Base-by-base conservation (phyloP, 2,113 vertebrate species). In the Tautogolabrus adspersus region DNA sequence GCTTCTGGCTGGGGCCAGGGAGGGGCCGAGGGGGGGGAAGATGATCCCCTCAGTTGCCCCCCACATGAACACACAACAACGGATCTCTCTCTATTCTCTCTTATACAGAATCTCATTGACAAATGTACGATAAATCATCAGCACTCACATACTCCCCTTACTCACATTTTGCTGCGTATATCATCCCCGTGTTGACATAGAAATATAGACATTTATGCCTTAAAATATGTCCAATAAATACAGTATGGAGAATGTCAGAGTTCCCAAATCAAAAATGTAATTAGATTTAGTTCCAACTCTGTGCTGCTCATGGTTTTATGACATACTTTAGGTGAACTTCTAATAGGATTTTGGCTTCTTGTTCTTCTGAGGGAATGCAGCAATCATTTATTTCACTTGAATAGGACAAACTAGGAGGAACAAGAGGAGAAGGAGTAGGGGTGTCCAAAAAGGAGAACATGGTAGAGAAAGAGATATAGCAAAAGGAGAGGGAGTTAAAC, bases 131-230 rank as follows among this genome's bases (percentile, higher is more conserved):
- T 66, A 57, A 76, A 75, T 85, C 72, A 77, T 66, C 62, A 79
- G 46, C 15, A 21, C 75, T 49, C 46, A 42, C 62, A 77, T 68
- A 75, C 61, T 71, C 72, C 78, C 56, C 56, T 93, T 81, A 84
- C 75, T 58, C 58, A 66, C 92, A 90, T 89, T 94, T 94, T 94
- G 93, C 94, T 93, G 7, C 95, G 94, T 96, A 96, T 95, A 95
- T 95, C 94, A 94, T 93, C 92, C 91, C 91, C 94, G 92, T 95
- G 94, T 95, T 95, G 94, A 49, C 47, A 18, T 49, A 49, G 47
- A 49, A 95, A 68, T 21, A 49, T 40, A 23, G 37, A 55, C 16
- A 46, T 61, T 18, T 23, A 7, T 62, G 42, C 10, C 1, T 85
- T 68, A 54, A 46, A 42, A 75, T 51, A 56, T 62, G 9, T 18